phyloP scores from a whole-genome alignment of 2,797 vertebrate genomes.

The Lophius americanus region DNA sequence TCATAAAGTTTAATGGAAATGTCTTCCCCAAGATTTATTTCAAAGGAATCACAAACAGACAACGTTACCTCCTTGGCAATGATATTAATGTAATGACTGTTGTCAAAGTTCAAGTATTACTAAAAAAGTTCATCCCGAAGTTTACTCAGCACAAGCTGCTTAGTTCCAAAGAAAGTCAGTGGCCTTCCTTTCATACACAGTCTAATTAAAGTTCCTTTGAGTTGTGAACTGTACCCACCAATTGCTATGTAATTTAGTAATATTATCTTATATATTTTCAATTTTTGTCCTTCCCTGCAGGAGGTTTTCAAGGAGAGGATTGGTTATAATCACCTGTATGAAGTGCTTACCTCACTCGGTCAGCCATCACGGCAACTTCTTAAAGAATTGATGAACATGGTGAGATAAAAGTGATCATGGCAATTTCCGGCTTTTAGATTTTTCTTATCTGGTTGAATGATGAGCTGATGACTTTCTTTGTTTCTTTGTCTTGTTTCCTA shows the following conservation, averaged over 20 bases:
- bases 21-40: no score
- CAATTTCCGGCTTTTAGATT: not conserved
- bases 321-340: slow-evolving; percentile 93
- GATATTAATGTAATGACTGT: no score
- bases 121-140: no score
- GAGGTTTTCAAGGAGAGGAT: slow-evolving; percentile 99
- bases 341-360: slow-evolving; percentile 92
- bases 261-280: no score
- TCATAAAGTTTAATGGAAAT: no score
- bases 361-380: slow-evolving; percentile 91
- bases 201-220: no score
- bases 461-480: not conserved
- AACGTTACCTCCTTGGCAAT: no score
- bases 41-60: no score
- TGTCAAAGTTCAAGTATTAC: no score
- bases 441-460: not conserved
- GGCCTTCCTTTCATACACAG: no score
- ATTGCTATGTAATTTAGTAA: not conserved
- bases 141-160: no score
- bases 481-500: not conserved
- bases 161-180: no score
- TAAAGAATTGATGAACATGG: slow-evolving; percentile 99
- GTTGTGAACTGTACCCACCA: not conserved
- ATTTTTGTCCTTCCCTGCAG: slow-evolving; percentile 62
- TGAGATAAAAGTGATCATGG: slow-evolving; percentile 66